Percentiles rank a stretch among this genome's conserved stretches.
These are phyloP conservation scores for Mylabris sibirica DNA, from an alignment of 2,888 invertebrate genomes.

Conservation along the genomic window DNA sequence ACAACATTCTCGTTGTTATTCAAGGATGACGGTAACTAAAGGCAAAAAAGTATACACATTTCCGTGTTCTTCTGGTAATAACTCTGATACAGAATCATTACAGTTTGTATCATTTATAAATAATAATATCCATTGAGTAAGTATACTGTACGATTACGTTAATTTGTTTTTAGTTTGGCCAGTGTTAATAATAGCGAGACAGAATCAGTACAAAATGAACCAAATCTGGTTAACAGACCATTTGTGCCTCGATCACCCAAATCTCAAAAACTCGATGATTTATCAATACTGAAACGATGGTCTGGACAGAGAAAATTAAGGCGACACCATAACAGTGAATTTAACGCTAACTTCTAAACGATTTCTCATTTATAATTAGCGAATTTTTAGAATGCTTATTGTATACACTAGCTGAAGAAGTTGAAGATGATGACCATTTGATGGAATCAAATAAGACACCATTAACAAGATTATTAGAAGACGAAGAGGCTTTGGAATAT, in stretches of 20 bases:
- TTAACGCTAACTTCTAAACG: conserved; percentile 12
- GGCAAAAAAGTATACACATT: conserved; percentile 44
- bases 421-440: conserved; percentile 43
- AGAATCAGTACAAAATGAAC: conserved; percentile 48
- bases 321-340: conserved; percentile 47
- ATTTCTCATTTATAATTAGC: not conserved
- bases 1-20: not conserved
- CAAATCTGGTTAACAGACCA: conserved; percentile 28
- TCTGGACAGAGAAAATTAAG: conserved; percentile 51
- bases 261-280: conserved; percentile 40
- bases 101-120: conserved; percentile 42
- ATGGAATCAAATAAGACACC: conserved; percentile 51
- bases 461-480: conserved; percentile 48
- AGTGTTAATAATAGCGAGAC: conserved; percentile 48
- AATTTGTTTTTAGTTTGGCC: conserved; percentile 42
- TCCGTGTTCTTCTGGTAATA: conserved; percentile 37
- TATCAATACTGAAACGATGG: conserved; percentile 40
- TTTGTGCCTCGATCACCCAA: conserved; percentile 35
- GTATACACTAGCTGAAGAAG: conserved; percentile 51
- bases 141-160: not conserved
- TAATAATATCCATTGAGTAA: not conserved
- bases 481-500: conserved; percentile 47
- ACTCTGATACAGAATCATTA: conserved; percentile 52
- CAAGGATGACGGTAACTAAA: conserved; percentile 62
- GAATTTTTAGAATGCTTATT: conserved; percentile 45